A percentile compares a stretch with the other conserved stretches of the same genome.
Evolutionary conservation across 2,888 invertebrate genomes (phyloP).

Genomic region (Microctonus hyperodae): DNA sequence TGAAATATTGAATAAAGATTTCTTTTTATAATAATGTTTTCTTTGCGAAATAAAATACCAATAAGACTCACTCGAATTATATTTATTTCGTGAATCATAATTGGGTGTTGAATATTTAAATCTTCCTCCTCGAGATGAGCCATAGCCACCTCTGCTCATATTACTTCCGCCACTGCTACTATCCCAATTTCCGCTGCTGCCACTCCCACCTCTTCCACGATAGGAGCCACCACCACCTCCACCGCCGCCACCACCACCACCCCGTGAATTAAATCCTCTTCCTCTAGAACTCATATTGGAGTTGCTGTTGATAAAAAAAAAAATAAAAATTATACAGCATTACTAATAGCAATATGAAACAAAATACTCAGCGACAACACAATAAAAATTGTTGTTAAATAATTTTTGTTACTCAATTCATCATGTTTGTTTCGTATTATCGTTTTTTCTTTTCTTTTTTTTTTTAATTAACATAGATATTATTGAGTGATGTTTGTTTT

Average conservation of each 20-base stretch:
- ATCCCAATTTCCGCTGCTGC: slow-evolving; percentile 52
- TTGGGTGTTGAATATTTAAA: slow-evolving; percentile 57
- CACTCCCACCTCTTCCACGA: slow-evolving; percentile 52
- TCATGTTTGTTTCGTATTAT: no score
- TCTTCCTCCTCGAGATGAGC: slow-evolving; percentile 57
- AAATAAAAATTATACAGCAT: slow-evolving; percentile 1
- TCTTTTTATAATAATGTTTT: slow-evolving; percentile 21
- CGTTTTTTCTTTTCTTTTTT: no score
- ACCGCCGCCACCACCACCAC: slow-evolving; percentile 56
- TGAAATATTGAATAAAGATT: not conserved
- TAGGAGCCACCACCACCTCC: slow-evolving; percentile 57
- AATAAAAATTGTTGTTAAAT: not conserved
- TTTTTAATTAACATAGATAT: not conserved
- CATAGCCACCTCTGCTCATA: slow-evolving; percentile 55
- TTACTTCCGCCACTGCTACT: slow-evolving; percentile 48
- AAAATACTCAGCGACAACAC: slow-evolving; percentile 13
- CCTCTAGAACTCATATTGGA: slow-evolving; percentile 58
- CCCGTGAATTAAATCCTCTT: slow-evolving; percentile 56
- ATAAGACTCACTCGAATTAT: slow-evolving; percentile 50
- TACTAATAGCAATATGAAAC: not conserved
- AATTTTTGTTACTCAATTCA: not conserved
- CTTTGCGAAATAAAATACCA: no score
- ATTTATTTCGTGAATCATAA: slow-evolving; percentile 58
- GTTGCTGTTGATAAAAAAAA: slow-evolving; percentile 33
- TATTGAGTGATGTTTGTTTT: slow-evolving; percentile 1